Evolutionary conservation across 2,797 vertebrate species (phyloP), one percentile per base, ranked within the genome.

Genomic region (Protonibea diacanthus): DNA sequence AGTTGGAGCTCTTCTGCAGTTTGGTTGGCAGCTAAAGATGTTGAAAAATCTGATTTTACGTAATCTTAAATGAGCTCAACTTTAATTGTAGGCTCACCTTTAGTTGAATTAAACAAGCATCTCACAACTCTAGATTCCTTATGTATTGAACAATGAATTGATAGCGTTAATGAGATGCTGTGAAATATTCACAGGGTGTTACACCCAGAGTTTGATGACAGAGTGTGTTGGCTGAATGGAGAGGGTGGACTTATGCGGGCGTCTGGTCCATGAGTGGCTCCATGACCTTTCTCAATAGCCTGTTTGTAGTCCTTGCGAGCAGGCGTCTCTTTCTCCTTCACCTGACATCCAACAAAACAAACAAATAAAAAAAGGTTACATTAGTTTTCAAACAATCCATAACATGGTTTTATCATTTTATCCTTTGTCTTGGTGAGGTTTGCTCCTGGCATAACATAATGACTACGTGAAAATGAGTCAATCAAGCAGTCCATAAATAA

Each of bases 231-330:
- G 12, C 21, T 6, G 42, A 15, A 51, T 25, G 44, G 14, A 49
- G 49, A 25, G 0, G 27, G 20, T 5, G 33, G 42, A 90, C 96
- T 0, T 95, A 97, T 97, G 0, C 95, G 95, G 20, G 94, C 91
- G n/a, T 97, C 91, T 98, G 97, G 90, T 97, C 96, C 97, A 97
- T 96, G 40, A 98, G 91, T 76, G 9, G 97, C 96, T 17, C 97
- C 97, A 5, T 97, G 95, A 10, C 97, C 96, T 77, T 88, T 88
- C 59, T 89, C 89, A 48, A 98, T 64, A 0, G 97, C 97, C 71
- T 94, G 87, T 53, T 73, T 91, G 89, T 98, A 98, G 68, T 97
- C 94, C 51, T 48, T 93, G 44, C 92, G 95, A 48, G 97, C 97
- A n/a, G n/a, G n/a, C 59, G 87, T 60, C 80, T 96, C 94, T 70